phyloP scores from a whole-genome alignment of 2,888 invertebrate species.

The Oscheius sp. region DNA sequence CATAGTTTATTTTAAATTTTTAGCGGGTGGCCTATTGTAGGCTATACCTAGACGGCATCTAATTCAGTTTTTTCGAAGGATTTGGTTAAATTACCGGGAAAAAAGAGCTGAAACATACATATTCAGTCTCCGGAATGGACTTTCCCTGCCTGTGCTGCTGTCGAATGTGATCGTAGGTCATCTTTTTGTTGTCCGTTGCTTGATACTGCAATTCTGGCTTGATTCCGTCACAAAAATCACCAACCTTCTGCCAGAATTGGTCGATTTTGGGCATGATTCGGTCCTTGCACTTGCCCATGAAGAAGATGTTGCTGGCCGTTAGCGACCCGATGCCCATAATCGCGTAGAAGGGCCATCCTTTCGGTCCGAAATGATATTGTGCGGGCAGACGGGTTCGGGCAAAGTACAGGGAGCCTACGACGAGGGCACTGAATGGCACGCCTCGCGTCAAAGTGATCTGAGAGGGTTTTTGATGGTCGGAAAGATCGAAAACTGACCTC shows the following conservation, averaged over 20 bases:
- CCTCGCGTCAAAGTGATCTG: slow-evolving; percentile 63
- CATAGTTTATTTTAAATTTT: neutral
- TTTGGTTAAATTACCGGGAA: neutral
- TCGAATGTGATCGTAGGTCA: slow-evolving; percentile 49
- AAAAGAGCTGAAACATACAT: neutral
- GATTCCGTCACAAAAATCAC: neutral
- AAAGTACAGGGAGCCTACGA: slow-evolving; percentile 61
- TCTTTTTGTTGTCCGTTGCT: slow-evolving; percentile 18
- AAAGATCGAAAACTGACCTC: slow-evolving; percentile 42
- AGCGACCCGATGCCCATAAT: slow-evolving; percentile 64
- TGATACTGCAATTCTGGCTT: slow-evolving; percentile 21
- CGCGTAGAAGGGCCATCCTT: slow-evolving; percentile 68
- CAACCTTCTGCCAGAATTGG: slow-evolving; percentile 54
- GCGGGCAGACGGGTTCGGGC: slow-evolving; percentile 62
- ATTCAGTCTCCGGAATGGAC: slow-evolving; percentile 1
- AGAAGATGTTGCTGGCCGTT: slow-evolving; percentile 59
- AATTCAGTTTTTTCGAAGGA: neutral
- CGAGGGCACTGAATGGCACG: slow-evolving; percentile 60
- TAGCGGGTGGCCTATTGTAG: no score
- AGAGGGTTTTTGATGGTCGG: neutral
- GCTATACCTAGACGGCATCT: no score
- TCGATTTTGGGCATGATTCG: slow-evolving; percentile 58
- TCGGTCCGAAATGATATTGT: slow-evolving; percentile 66
- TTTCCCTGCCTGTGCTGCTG: slow-evolving; percentile 41
- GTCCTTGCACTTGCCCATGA: slow-evolving; percentile 63